Conservation (phyloP, 2,888 invertebrate species). For the Lymantria dispar region DNA sequence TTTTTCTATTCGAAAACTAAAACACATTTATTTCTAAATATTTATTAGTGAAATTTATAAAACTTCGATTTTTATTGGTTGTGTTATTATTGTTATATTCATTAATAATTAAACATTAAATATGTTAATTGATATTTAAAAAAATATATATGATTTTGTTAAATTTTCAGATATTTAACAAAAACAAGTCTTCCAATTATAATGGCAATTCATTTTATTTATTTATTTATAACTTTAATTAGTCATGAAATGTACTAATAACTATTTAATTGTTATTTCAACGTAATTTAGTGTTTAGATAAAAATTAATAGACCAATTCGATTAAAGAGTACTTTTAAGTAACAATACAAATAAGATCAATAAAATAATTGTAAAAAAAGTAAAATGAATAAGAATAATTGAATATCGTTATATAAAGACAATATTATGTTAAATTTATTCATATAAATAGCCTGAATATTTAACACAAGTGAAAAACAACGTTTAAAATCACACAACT, state of each 20-base stretch:
- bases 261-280: slow-evolving; percentile 4
- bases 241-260: neutral
- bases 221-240: neutral
- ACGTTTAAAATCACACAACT: too few species aligned
- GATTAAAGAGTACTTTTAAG: slow-evolving; percentile 30
- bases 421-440: slow-evolving; percentile 30
- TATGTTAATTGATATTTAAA: neutral
- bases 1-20: too few species aligned
- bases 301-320: slow-evolving; percentile 35
- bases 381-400: slow-evolving; percentile 22
- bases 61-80: neutral
- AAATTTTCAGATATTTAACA: neutral
- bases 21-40: too few species aligned
- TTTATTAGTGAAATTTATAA: too few species aligned
- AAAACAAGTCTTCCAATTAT: neutral
- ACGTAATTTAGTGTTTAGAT: slow-evolving; percentile 21
- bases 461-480: too few species aligned
- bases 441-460: too few species aligned
- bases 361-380: slow-evolving; percentile 11
- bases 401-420: neutral
- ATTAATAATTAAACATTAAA: neutral
- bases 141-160: slow-evolving; percentile 3
- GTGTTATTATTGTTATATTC: neutral
- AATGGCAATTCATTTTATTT: neutral
- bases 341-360: slow-evolving; percentile 15